Conservation (phyloP, 2,797 vertebrate genomes). For the Megaceryle alcyon region DNA sequence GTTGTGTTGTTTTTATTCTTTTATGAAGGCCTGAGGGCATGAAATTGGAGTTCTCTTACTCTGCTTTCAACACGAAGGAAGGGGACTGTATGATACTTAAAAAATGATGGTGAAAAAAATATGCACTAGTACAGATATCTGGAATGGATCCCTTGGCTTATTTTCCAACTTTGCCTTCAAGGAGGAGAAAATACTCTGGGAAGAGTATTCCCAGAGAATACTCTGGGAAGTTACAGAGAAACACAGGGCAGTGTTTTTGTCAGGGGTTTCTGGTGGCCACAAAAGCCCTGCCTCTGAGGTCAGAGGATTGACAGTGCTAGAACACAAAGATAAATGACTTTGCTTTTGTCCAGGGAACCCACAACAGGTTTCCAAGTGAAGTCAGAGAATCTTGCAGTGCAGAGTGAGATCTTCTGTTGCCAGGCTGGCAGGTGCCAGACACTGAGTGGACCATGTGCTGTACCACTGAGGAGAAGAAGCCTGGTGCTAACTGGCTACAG, state of each 20-base stretch:
- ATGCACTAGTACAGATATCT: slow-evolving; percentile 33
- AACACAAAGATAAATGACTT: slow-evolving; percentile 33
- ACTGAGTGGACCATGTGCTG: fast-evolving
- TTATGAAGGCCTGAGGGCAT: slow-evolving; percentile 73
- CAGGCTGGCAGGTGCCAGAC: background rate
- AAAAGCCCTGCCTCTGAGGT: background rate
- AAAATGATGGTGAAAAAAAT: slow-evolving; percentile 59
- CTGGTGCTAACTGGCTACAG: background rate
- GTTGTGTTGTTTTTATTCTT: slow-evolving; percentile 80
- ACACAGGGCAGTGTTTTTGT: background rate
- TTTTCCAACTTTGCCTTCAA: slow-evolving; percentile 33
- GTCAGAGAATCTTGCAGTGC: background rate
- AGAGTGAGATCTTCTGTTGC: background rate
- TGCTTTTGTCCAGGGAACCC: background rate
- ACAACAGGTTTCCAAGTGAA: background rate
- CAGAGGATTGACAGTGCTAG: background rate
- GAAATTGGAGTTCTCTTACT: slow-evolving; percentile 77
- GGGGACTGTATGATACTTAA: slow-evolving; percentile 68
- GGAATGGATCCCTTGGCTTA: background rate
- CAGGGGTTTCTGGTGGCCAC: background rate
- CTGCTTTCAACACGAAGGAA: slow-evolving; percentile 75
- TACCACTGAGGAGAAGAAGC: background rate
- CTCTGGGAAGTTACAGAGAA: background rate
- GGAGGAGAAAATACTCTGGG: slow-evolving; percentile 33
- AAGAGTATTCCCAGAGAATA: too few species aligned